Evolutionary conservation across 2,797 vertebrate genomes (phyloP).

Genomic region (Molossus alvarezi): DNA sequence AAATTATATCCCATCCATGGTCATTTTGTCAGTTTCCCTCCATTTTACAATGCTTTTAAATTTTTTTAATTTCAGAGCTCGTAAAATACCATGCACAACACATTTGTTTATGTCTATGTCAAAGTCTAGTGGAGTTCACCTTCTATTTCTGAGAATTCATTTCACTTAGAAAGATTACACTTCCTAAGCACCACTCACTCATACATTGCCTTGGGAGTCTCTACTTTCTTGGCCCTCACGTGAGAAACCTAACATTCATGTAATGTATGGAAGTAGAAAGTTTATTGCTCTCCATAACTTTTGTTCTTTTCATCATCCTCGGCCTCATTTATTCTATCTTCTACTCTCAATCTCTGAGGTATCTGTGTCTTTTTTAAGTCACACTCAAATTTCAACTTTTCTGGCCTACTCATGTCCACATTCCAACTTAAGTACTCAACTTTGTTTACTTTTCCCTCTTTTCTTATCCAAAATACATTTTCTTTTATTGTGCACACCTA

Average conservation of each 20-base stretch:
- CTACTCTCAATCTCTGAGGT: neutral
- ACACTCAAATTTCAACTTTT: neutral
- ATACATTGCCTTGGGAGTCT: neutral
- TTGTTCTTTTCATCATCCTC: neutral
- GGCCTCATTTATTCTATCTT: constrained; percentile 7
- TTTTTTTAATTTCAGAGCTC: neutral
- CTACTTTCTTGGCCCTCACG: neutral
- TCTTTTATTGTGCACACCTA: neutral
- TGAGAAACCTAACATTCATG: neutral
- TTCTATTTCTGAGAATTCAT: neutral
- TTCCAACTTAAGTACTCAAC: neutral
- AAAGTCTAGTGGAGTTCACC: neutral
- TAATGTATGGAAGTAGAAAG: neutral
- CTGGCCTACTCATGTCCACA: neutral
- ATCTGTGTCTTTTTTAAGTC: neutral
- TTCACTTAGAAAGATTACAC: neutral
- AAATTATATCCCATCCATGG: neutral
- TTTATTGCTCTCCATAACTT: neutral
- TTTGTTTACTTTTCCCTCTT: neutral
- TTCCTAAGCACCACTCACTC: neutral
- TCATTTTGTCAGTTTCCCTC: neutral
- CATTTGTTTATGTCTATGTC: neutral
- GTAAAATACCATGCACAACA: neutral
- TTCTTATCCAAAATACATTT: neutral
- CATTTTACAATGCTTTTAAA: neutral